Conservation (phyloP, 1,140 invertebrate species). For the Liolophura sinensis region DNA sequence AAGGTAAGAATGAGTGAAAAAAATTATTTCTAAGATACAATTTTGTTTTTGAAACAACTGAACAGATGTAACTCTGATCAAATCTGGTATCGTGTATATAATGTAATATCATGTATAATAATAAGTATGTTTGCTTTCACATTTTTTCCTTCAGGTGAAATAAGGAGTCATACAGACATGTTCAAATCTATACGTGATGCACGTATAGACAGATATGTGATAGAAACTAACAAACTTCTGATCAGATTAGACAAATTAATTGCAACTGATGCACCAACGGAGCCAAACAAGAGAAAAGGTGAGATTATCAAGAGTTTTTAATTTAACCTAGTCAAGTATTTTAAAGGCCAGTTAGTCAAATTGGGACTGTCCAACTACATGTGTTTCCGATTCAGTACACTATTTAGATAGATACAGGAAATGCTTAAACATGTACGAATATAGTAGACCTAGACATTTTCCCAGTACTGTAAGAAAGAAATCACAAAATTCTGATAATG, state of each 20-base stretch:
- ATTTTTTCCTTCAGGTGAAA: conserved; percentile 62
- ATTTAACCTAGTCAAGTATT: not conserved
- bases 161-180: conserved; percentile 72
- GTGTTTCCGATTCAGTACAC: no score
- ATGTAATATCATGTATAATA: conserved; percentile 2
- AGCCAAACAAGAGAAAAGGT: conserved; percentile 83
- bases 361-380: conserved; percentile 3
- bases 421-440: no score
- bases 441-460: no score
- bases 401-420: no score
- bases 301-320: conserved; percentile 13
- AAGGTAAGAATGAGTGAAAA: not conserved
- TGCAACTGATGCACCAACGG: conserved; percentile 73
- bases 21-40: no score
- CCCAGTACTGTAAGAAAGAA: no score
- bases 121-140: not conserved
- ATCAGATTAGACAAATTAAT: conserved; percentile 93
- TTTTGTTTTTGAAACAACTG: no score
- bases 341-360: not conserved
- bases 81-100: no score
- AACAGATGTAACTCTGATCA: not conserved
- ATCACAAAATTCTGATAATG: no score
- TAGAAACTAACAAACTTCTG: conserved; percentile 93
- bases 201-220: conserved; percentile 82
- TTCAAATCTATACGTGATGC: conserved; percentile 77